phyloP scores from a whole-genome alignment of 1,140 invertebrate species.

The Heliothis subflexa region DNA sequence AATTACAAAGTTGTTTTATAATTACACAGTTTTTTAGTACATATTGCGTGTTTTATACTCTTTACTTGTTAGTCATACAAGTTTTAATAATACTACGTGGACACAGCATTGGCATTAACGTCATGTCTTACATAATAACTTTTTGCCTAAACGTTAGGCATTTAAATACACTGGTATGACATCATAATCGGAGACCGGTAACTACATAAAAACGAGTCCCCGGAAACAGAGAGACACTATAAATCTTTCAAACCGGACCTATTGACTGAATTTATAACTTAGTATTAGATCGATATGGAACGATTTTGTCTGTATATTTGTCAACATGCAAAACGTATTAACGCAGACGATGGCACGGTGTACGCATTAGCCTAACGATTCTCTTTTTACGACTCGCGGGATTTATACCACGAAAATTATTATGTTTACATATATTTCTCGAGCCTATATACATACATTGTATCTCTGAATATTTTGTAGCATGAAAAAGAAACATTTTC shows the following conservation, averaged over 20 bases:
- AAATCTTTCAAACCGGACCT: conserved; percentile 36
- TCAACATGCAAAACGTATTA: too few species aligned
- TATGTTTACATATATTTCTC: too few species aligned
- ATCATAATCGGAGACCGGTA: conserved; percentile 30
- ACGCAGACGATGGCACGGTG: too few species aligned
- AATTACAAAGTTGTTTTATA: conserved; percentile 8
- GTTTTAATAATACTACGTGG: conserved; percentile 1
- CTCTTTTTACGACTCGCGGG: too few species aligned
- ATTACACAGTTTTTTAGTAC: not conserved
- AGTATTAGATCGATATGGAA: not conserved
- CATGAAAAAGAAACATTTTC: too few species aligned
- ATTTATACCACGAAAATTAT: too few species aligned
- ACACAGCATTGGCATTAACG: not conserved
- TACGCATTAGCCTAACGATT: too few species aligned
- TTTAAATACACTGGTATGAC: conserved; percentile 11
- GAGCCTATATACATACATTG: too few species aligned
- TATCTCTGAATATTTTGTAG: too few species aligned
- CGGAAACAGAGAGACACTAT: conserved; percentile 9
- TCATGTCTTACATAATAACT: not conserved
- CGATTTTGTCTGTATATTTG: not conserved
- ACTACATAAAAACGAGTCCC: conserved; percentile 29
- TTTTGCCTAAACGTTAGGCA: conserved; percentile 8
- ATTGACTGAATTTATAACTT: not conserved
- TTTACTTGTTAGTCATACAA: not conserved
- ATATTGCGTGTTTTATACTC: not conserved